Evolutionary conservation across 2,797 vertebrate genomes (phyloP), one percentile per base, ranked within the genome.

Genomic region (Gallinago stenura): DNA sequence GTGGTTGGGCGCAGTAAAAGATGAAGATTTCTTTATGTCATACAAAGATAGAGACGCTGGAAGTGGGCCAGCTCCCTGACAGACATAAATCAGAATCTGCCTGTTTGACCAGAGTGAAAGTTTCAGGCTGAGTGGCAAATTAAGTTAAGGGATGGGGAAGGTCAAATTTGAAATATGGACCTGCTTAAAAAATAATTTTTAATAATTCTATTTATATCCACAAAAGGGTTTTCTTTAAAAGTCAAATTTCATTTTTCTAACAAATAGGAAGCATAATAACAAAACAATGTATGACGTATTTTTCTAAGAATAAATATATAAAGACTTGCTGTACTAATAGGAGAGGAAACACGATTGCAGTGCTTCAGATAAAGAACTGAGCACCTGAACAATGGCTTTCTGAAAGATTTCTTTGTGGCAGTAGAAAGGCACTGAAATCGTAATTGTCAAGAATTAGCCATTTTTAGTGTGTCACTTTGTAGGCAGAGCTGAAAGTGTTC

Each of bases 221-320:
- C 3, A 56, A 64, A 64, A 15, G 1, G 1, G 30, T 72, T 82
- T 75, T 78, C 6, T 22, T 68, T 75, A n/a, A 50, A 88, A 35
- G 33, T 24, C 7, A 30, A 39, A 20, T 94, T 93, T 96, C 76
- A 84, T 93, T 89, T 83, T 39, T 86, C 62, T 89, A 65, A 48
- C 16, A 89, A 93, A 85, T 45, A 61, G 13, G 12, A 83, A 71
- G 6, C 13, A 31, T 37, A 76, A 56, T 5, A 83, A 43, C 15
- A 70, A 21, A 76, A 30, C 2, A 0, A 43, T 3, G 3, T 26
- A 51, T 30, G 37, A 13, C 3, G 1, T 26, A 24, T 80, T 89
- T 64, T 78, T 64, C 9, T 85, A 80, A 88, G 22, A 58, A 69
- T 18, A 76, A 85, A 51, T 4, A 7, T 46, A n/a, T 39, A 22